phyloP scores from a whole-genome alignment of 2,797 vertebrate species.

The Arrhamphus sclerolepis region DNA sequence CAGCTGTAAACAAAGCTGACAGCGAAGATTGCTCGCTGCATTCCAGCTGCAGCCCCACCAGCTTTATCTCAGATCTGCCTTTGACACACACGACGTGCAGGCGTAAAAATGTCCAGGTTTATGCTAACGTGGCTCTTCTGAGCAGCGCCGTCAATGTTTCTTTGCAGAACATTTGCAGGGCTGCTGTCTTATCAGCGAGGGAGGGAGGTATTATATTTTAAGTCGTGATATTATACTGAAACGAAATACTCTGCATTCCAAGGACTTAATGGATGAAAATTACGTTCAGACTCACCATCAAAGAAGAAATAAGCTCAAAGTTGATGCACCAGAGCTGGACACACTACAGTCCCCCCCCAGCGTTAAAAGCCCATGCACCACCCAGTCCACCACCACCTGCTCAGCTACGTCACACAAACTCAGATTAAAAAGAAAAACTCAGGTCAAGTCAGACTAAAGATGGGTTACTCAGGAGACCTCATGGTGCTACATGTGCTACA shows the following conservation, averaged over 20 bases:
- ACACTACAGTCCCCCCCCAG: too few species aligned
- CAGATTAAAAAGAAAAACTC: too few species aligned
- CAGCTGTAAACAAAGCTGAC: slow-evolving; percentile 53
- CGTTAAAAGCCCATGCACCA: too few species aligned
- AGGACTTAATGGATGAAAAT: not conserved
- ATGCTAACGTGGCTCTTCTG: not conserved
- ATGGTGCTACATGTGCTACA: too few species aligned
- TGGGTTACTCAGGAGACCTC: too few species aligned
- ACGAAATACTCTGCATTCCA: not conserved
- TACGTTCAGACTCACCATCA: not conserved
- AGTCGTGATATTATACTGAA: not conserved
- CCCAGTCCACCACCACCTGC: too few species aligned
- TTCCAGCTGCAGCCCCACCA: slow-evolving; percentile 36
- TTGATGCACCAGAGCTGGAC: too few species aligned
- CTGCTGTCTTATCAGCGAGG: not conserved
- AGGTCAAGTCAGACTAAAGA: too few species aligned
- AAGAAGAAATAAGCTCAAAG: not conserved
- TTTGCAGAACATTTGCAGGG: not conserved
- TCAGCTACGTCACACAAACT: too few species aligned
- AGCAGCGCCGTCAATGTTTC: not conserved
- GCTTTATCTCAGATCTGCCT: slow-evolving; percentile 36
- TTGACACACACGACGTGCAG: slow-evolving; percentile 6
- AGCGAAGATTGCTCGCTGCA: slow-evolving; percentile 33
- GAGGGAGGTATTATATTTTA: not conserved
- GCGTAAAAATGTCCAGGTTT: slow-evolving; percentile 5